These are phyloP conservation scores for Pocillopora verrucosa DNA, from an alignment of 64 coral and sea anemone genomes.

Conservation along the genomic window DNA sequence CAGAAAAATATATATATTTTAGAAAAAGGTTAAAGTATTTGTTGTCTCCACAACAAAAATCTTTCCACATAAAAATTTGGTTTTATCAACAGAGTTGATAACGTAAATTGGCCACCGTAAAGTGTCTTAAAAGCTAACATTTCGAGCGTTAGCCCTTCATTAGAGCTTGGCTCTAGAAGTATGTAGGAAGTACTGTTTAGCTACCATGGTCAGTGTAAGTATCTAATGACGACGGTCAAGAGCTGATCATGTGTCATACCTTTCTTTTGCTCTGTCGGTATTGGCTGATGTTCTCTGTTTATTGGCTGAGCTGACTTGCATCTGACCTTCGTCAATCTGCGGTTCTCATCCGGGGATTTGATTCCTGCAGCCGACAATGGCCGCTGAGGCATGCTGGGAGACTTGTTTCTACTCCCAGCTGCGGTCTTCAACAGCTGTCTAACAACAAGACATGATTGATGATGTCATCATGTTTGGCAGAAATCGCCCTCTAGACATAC, in stretches of 20 bases:
- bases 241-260: neutral
- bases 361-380: constrained; percentile 46
- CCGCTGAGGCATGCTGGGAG: constrained; percentile 2
- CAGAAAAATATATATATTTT: neutral
- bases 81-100: too few relatives aligned
- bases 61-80: too few relatives aligned
- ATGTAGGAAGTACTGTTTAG: neutral
- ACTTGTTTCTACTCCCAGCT: constrained; percentile 35
- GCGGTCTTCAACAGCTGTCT: constrained; percentile 54
- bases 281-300: neutral
- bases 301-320: constrained; percentile 66
- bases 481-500: too few relatives aligned
- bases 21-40: too few relatives aligned
- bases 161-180: neutral
- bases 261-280: constrained; percentile 33
- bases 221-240: too few relatives aligned
- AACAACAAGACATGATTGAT: neutral
- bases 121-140: too few relatives aligned
- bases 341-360: constrained; percentile 42
- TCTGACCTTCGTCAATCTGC: constrained; percentile 1
- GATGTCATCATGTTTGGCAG: neutral
- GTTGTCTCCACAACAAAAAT: too few relatives aligned
- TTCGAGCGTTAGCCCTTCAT: too few relatives aligned
- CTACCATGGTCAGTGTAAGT: neutral
- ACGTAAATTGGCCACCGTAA: too few relatives aligned